These are phyloP conservation scores for Achlya flavicornis DNA, from an alignment of 2,888 invertebrate genomes.

Conservation along the genomic window DNA sequence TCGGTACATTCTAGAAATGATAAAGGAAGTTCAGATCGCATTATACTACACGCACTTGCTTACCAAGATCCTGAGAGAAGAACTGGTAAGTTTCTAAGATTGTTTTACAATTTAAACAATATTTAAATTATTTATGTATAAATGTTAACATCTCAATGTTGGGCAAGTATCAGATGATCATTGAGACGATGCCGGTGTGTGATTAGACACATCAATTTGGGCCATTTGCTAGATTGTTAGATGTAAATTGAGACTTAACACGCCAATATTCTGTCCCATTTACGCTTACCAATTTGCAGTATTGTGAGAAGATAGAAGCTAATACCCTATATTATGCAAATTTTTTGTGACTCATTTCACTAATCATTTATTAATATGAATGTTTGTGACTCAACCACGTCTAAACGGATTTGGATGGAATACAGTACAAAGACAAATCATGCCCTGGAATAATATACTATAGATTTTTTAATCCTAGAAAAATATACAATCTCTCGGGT, in stretches of 20 bases:
- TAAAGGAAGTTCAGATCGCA: slow-evolving; percentile 92
- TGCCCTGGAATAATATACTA: too few relatives aligned
- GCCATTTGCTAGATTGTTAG: slow-evolving; percentile 37
- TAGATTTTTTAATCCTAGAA: too few relatives aligned
- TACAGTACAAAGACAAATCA: too few relatives aligned
- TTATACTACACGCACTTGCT: slow-evolving; percentile 91
- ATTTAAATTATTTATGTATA: background rate
- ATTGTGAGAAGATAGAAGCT: background rate
- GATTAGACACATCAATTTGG: slow-evolving; percentile 40
- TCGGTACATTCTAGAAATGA: slow-evolving; percentile 88
- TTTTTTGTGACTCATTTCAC: background rate
- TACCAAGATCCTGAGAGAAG: slow-evolving; percentile 94
- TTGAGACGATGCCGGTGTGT: slow-evolving; percentile 19
- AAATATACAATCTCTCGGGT: too few relatives aligned
- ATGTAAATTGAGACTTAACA: slow-evolving; percentile 34
- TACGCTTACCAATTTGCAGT: slow-evolving; percentile 10
- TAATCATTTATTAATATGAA: too few relatives aligned
- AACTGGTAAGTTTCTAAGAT: slow-evolving; percentile 83
- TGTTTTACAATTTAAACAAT: background rate
- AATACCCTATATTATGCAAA: too few relatives aligned
- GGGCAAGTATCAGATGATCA: slow-evolving; percentile 20
- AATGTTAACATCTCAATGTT: background rate
- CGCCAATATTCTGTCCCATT: slow-evolving; percentile 21
- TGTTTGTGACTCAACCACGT: too few relatives aligned
- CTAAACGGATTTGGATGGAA: too few relatives aligned